Evolutionary conservation across 2,797 vertebrate species (phyloP).

Genomic region (Megaceryle alcyon): DNA sequence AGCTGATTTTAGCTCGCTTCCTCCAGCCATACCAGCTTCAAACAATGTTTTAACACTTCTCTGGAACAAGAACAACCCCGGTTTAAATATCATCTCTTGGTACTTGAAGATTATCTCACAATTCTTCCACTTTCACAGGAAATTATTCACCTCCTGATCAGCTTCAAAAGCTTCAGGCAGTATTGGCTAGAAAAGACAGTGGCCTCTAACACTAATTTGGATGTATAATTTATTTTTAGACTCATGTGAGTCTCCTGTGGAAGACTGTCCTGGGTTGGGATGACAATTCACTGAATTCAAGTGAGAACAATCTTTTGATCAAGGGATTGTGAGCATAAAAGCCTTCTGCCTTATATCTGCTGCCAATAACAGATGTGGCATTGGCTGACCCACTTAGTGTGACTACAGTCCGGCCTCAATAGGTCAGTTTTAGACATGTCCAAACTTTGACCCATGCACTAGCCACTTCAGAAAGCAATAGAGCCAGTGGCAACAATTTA

Average conservation of each 20-base stretch:
- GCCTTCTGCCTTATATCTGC: background rate
- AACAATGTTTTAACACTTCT: background rate
- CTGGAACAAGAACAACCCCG: background rate
- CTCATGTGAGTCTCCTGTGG: background rate
- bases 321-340: background rate
- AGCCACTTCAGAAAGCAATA: background rate
- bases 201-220: background rate
- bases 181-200: background rate
- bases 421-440: background rate
- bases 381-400: background rate
- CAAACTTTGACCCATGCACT: background rate
- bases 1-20: background rate
- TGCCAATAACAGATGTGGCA: background rate
- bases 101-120: background rate
- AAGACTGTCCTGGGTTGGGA: background rate
- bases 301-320: background rate
- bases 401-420: background rate
- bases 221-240: background rate
- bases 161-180: background rate
- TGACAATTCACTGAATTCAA: background rate
- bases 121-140: background rate
- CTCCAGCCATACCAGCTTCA: background rate
- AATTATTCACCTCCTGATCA: background rate
- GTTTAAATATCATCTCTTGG: background rate
- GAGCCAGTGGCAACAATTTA: background rate